Percentiles rank a stretch among this genome's conserved stretches.
phyloP scores from a whole-genome alignment of 2,888 invertebrate species.

The Lomographa bimaculata region DNA sequence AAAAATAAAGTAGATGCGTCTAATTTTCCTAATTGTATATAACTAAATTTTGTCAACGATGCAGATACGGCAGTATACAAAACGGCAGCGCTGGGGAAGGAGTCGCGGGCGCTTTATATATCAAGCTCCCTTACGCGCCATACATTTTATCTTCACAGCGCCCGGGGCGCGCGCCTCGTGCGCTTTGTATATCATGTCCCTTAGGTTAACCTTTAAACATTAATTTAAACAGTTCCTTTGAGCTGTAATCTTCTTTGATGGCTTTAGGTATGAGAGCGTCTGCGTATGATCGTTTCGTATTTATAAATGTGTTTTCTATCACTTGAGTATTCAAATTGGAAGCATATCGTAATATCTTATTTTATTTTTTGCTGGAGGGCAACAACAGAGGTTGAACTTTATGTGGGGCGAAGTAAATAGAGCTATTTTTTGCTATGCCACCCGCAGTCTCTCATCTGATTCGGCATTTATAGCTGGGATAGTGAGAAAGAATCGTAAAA shows the following conservation, averaged over 20 bases:
- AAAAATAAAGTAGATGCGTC: too few species aligned
- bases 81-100: too few species aligned
- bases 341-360: conserved; percentile 23
- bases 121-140: too few species aligned
- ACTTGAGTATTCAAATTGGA: conserved; percentile 24
- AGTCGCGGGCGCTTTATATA: too few species aligned
- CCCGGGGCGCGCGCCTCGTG: too few species aligned
- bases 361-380: conserved; percentile 32
- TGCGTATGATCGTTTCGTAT: conserved; percentile 12
- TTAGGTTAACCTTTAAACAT: conserved; percentile 6
- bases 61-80: too few species aligned
- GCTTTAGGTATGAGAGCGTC: conserved; percentile 6
- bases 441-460: conserved; percentile 68
- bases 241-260: conserved; percentile 22
- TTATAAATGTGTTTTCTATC: conserved; percentile 14
- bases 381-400: conserved; percentile 45
- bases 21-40: too few species aligned
- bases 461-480: conserved; percentile 71
- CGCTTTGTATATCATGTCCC: too few species aligned
- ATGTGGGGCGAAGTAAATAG: conserved; percentile 54
- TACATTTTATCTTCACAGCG: too few species aligned
- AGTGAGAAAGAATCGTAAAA: conserved; percentile 72
- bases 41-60: too few species aligned
- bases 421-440: conserved; percentile 62
- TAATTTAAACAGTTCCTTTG: conserved; percentile 10